Evolutionary conservation across 1,140 invertebrate species (phyloP).

Genomic region (Brachionus angularis): DNA sequence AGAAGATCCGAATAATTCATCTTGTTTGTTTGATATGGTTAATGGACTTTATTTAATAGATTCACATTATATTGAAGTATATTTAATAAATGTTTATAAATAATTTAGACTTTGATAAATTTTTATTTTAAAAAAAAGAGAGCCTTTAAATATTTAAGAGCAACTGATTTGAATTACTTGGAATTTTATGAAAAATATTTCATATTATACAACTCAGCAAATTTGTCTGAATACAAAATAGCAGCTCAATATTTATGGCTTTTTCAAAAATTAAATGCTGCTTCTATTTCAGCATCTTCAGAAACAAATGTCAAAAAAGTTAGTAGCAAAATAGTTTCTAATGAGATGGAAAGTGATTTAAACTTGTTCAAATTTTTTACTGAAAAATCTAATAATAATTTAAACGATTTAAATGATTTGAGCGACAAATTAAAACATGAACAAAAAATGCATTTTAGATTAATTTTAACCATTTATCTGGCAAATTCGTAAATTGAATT

Average conservation of each 20-base stretch:
- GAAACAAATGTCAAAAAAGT: not conserved
- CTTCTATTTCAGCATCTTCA: not conserved
- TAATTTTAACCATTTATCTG: slow-evolving; percentile 1
- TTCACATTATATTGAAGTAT: not conserved
- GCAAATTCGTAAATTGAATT: slow-evolving; percentile 1
- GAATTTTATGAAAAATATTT: slow-evolving; percentile 31
- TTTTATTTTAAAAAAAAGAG: no score
- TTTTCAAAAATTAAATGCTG: slow-evolving; percentile 11
- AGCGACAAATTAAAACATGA: not conserved
- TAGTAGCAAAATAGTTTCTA: no score
- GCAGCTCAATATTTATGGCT: slow-evolving; percentile 10
- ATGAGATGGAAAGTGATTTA: not conserved
- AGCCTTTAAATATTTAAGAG: slow-evolving; percentile 18
- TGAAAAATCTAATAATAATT: slow-evolving; percentile 1
- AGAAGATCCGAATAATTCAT: slow-evolving; percentile 7
- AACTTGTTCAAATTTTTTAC: slow-evolving; percentile 19
- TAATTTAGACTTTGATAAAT: no score
- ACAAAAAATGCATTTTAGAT: not conserved
- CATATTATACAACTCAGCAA: not conserved
- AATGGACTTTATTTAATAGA: slow-evolving; percentile 18
- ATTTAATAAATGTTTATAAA: no score
- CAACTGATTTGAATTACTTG: slow-evolving; percentile 11
- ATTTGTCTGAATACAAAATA: slow-evolving; percentile 6
- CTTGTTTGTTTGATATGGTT: slow-evolving; percentile 13
- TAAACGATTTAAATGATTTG: not conserved